Evolutionary conservation across 2,888 invertebrate species (phyloP), one percentile per base, ranked within the genome.

Genomic region (Cephonodes hylas): DNA sequence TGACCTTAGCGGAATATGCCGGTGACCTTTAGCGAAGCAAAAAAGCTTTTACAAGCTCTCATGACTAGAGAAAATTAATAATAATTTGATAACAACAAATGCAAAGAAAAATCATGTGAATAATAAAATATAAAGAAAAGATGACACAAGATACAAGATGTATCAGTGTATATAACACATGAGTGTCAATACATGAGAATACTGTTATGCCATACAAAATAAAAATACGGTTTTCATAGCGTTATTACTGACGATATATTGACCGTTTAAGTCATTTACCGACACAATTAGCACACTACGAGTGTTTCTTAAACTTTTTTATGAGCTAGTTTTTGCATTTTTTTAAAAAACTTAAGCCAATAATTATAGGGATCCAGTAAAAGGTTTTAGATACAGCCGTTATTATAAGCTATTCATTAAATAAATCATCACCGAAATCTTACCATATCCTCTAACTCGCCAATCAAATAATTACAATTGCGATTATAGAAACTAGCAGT

Each of bases 1-100:
- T 85, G 89, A 89, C 90, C 90, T 91, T 88, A 88, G 82, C 81
- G 79, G 83, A 85, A 87, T 85, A 88, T 80, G 81, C 79, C 66
- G 81, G 79, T 79, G 88, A 86, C 88, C 86, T 88, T 88, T 86
- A 77, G 69, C 74, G 72, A 71, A 73, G 71, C 69, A 78, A 83
- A 83, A 85, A 84, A 85, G 77, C 81, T 84, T 86, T 88, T 84
- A 82, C 78, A 82, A 80, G 74, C 73, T 79, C 72, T 79, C 70
- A 74, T 68, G 68, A 67, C 76, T 80, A 65, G 70, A 75, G 70
- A 75, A 80, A 76, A 69, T 64, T 59, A 60, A 67, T 58, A 42
- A 20, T 57, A 61, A 58, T 48, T 34, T 23, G 22, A 46, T 59
- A 46, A 34, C 15, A 22, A n/a, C 15, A 25, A 23, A 42, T 15